Conservation (phyloP, 30 jellyfish, hydroid and myxozoan genomes). For the Turritopsis rubra region DNA sequence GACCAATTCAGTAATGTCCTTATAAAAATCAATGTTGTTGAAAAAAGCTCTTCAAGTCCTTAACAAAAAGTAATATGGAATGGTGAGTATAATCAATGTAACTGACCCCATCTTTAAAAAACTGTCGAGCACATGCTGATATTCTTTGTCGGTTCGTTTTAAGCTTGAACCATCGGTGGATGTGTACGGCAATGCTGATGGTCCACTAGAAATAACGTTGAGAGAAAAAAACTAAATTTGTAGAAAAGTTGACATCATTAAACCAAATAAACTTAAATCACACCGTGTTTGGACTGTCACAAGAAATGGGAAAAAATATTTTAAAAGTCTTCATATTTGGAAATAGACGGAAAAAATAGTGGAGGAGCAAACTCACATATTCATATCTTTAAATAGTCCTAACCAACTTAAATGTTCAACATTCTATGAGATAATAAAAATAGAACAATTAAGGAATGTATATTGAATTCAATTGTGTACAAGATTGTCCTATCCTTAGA, state of each 20-base stretch:
- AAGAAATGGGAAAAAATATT: no score
- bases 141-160: constrained; percentile 58
- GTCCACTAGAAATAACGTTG: constrained; percentile 39
- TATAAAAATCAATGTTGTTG: no score
- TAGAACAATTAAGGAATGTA: neutral
- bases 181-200: constrained; percentile 71
- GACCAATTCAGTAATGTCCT: no score
- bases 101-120: constrained; percentile 87
- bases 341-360: no score
- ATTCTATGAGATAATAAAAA: constrained; percentile 38
- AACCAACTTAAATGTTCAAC: constrained; percentile 98
- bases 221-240: neutral
- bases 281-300: no score
- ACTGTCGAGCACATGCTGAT: constrained; percentile 67
- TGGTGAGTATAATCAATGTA: no score
- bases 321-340: no score
- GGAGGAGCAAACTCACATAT: constrained; percentile 64
- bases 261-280: neutral
- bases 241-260: neutral
- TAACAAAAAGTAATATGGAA: no score
- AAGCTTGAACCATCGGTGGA: constrained; percentile 33
- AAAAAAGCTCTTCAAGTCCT: no score
- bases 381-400: constrained; percentile 88
- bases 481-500: no score
- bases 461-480: no score